Evolutionary conservation across 2,797 vertebrate genomes (phyloP).

Genomic region (Peromyscus nudipes): DNA sequence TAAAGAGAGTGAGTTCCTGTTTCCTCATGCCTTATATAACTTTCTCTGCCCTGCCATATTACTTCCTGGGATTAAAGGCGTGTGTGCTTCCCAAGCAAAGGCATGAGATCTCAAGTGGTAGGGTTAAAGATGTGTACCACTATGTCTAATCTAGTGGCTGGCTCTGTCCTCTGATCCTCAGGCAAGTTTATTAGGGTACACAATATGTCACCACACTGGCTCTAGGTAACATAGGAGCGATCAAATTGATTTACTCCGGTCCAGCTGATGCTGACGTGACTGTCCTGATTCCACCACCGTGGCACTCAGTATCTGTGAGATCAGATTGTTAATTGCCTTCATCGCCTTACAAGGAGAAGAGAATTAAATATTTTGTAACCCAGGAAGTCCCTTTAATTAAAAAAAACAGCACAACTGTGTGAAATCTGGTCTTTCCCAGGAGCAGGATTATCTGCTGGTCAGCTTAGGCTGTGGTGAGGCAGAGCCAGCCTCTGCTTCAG

Average conservation of each 20-base stretch:
- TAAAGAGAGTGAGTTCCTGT: too few species aligned
- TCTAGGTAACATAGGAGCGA: not conserved
- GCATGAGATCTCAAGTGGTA: too few species aligned
- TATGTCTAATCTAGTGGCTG: too few species aligned
- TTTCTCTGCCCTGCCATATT: too few species aligned
- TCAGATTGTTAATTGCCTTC: not conserved
- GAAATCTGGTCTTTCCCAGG: not conserved
- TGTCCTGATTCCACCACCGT: not conserved
- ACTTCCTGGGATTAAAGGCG: too few species aligned
- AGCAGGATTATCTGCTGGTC: not conserved
- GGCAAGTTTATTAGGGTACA: too few species aligned
- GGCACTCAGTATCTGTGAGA: not conserved
- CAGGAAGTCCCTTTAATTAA: constrained; percentile 4
- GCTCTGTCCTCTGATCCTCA: too few species aligned
- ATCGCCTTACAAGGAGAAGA: not conserved
- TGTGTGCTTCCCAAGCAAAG: too few species aligned
- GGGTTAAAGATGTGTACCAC: too few species aligned
- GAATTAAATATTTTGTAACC: constrained; percentile 28
- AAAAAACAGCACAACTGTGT: not conserved
- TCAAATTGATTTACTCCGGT: not conserved
- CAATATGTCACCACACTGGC: too few species aligned
- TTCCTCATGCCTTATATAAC: too few species aligned
- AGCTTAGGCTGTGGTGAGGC: not conserved
- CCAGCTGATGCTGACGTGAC: fast-evolving
- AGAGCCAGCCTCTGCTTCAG: not conserved